These are phyloP conservation scores for Octonoba sinensis DNA, from an alignment of 2,888 invertebrate species.

Conservation along the genomic window DNA sequence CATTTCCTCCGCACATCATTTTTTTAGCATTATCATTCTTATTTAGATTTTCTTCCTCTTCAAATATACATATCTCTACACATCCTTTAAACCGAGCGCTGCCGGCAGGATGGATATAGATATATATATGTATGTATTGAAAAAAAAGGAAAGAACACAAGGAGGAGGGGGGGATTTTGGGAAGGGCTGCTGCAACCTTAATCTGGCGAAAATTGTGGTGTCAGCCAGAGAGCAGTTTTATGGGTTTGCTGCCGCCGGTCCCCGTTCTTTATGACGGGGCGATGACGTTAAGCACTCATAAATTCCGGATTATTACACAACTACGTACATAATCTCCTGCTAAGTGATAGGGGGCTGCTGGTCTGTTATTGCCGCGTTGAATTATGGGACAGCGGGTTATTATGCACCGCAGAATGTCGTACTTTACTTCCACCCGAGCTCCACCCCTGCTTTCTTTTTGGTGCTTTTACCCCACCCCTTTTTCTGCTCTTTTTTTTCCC, in stretches of 20 bases:
- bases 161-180: conserved; percentile 22
- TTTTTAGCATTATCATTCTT: conserved; percentile 1
- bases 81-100: conserved; percentile 14
- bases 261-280: conserved; percentile 60
- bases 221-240: conserved; percentile 59
- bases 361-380: conserved; percentile 62
- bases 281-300: conserved; percentile 62
- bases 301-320: conserved; percentile 65
- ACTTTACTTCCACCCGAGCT: conserved; percentile 32
- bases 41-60: conserved; percentile 1
- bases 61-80: conserved; percentile 4
- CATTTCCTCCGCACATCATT: conserved; percentile 34
- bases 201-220: conserved; percentile 65
- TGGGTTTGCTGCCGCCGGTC: conserved; percentile 51
- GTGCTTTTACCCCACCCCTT: neutral
- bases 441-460: conserved; percentile 15
- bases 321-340: conserved; percentile 64
- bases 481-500: no score
- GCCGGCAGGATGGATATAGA: conserved; percentile 25
- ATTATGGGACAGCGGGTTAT: conserved; percentile 64
- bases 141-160: conserved; percentile 21
- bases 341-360: conserved; percentile 64
- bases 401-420: conserved; percentile 62
- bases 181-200: conserved; percentile 33
- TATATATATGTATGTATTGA: conserved; percentile 52